Evolutionary conservation across 2,797 vertebrate species (phyloP), one percentile per base, ranked within the genome.

Genomic region (Acipenser transmontanus): DNA sequence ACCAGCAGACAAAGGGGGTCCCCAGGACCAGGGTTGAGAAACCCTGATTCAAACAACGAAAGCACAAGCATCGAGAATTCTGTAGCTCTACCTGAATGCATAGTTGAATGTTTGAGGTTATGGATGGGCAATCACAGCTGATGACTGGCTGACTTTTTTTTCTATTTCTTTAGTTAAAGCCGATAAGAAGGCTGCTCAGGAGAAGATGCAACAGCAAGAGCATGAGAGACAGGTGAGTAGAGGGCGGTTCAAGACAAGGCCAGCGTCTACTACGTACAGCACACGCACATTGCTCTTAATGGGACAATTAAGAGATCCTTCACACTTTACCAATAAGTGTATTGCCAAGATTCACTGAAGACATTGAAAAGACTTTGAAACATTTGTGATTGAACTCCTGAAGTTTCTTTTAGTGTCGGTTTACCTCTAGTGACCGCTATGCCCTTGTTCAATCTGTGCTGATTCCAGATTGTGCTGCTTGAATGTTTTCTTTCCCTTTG

Each of bases 131-230:
- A 6, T 34, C 1, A 2, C 12, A 57, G 62, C 20, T 64, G 8
- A 56, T 13, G 1, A 50, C n/a, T 49, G 7, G 13, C 1, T 17
- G 10, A 34, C 20, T 34, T 34, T 3, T 34, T 17, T 34, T 34
- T 72, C 12, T 62, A 12, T 65, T 64, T 8, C 60, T 75, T 47
- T 81, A 98, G 95, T 93, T 81, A 97, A 95, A 88, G 95, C 95
- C 9, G 95, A 97, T 90, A 97, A 97, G 76, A 95, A 85, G 78
- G 95, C 95, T 0, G 95, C 95, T 0, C 94, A 95, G 78, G 94
- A 93, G 73, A 98, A 97, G 83, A 90, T 94, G 85, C 92, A 93
- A 65, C 94, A 93, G 57, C 95, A 96, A 84, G 95, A 96, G 56
- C 78, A 95, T 1, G 95, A 95, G 73, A 85, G 95, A 57, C 94